Base-by-base conservation (phyloP, 2,888 invertebrate species). In the Ornithoptera priamus region DNA sequence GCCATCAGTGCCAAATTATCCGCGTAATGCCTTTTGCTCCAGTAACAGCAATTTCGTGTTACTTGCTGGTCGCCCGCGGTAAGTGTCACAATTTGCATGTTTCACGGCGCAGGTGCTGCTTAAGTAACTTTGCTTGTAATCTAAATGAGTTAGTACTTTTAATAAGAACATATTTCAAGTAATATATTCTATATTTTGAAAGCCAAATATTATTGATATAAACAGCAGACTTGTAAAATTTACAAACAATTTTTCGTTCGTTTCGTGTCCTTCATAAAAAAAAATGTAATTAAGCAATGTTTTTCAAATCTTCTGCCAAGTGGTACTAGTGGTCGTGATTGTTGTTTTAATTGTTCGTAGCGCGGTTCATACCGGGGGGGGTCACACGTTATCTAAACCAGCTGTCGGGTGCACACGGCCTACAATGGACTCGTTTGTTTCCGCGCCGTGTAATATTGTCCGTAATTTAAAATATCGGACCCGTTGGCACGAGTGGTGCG, bases 321-420 rank as follows among this genome's bases (percentile, higher is more conserved):
- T 80, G 74, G 73, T 75, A 72, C 75, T 76, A 75, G 73, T 70
- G 75, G 72, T 71, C 71, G 71, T 72, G 80, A 85, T 83, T 84
- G 83, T 82, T 78, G 80, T 77, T 84, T 80, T 86, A 84, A 86
- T 87, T 84, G 85, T 84, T 83, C 77, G 76, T 73, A 76, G 79
- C 78, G 79, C 80, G 83, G 84, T 89, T 89, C 88, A 87, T 88
- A 87, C 84, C 79, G 80, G 62, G 83, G 77, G 85, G 88, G 90
- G 89, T 88, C 89, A 86, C 89, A 84, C 85, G 88, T 88, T 90
- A 91, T 91, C 90, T 90, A 86, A 89, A 89, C 84, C 90, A 89
- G 88, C 90, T 90, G 91, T 89, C 87, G 85, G 81, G 78, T 79
- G 85, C 88, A 89, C 85, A 82, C 86, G 83, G 81, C 83, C 78